Conservation (phyloP, 2,888 invertebrate genomes). For the Cylindroiulus punctatus region DNA sequence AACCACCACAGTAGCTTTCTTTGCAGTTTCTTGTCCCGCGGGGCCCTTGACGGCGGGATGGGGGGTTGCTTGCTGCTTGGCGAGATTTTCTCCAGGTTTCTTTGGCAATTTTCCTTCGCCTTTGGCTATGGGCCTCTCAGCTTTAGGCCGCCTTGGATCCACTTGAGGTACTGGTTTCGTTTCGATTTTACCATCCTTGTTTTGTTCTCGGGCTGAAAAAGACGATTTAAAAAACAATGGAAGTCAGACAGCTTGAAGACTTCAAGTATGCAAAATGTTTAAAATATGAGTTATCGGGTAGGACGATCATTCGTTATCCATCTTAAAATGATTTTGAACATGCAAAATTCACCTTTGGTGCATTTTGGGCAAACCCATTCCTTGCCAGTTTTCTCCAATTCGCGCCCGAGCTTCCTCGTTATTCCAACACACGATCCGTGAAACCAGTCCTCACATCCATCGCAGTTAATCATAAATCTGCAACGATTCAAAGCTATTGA, state of each 20-base stretch:
- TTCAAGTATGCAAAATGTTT: too few species aligned
- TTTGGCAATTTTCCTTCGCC: conserved; percentile 19
- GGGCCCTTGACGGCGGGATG: too few species aligned
- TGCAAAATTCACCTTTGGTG: conserved; percentile 60
- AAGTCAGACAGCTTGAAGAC: too few species aligned
- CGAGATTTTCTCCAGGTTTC: neutral
- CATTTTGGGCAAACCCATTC: conserved; percentile 93
- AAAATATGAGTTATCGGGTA: too few species aligned
- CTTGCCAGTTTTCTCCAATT: conserved; percentile 88
- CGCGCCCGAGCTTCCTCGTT: conserved; percentile 79
- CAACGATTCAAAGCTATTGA: conserved; percentile 12
- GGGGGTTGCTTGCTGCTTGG: neutral
- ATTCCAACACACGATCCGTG: conserved; percentile 97
- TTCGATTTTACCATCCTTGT: neutral
- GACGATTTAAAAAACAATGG: too few species aligned
- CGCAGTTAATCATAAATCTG: conserved; percentile 97
- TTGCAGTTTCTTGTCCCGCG: too few species aligned
- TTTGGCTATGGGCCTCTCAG: neutral
- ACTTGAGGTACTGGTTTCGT: neutral
- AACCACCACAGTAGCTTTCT: too few species aligned
- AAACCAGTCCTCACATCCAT: conserved; percentile 96
- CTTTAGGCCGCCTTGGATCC: neutral
- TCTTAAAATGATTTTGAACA: too few species aligned
- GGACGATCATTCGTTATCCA: too few species aligned
- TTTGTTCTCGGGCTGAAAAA: neutral